These are phyloP conservation scores for Automeris io DNA, from an alignment of 2,888 invertebrate species.

Conservation along the genomic window DNA sequence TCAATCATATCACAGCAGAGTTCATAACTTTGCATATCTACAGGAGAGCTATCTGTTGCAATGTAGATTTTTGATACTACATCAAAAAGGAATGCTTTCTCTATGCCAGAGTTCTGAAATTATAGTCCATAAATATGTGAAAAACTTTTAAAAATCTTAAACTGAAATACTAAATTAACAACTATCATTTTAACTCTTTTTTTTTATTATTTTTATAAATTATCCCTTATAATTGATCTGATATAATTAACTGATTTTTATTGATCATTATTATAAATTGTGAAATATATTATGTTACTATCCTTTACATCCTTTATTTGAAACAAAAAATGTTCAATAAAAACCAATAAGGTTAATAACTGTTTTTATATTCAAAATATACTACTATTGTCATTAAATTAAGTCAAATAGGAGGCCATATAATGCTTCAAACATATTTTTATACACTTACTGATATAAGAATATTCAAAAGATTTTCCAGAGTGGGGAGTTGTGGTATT, in stretches of 20 bases:
- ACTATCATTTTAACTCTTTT: constrained; percentile 1
- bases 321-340: too few species aligned
- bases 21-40: constrained; percentile 99
- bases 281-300: too few species aligned
- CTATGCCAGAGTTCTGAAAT: constrained; percentile 97
- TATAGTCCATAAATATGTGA: constrained; percentile 13
- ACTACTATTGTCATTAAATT: too few species aligned
- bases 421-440: too few species aligned
- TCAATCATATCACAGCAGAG: constrained; percentile 99
- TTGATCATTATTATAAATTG: too few species aligned
- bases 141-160: background rate
- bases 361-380: too few species aligned
- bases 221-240: too few species aligned
- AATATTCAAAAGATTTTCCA: constrained; percentile 98
- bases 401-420: too few species aligned
- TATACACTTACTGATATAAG: constrained; percentile 90
- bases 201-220: too few species aligned
- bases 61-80: constrained; percentile 99
- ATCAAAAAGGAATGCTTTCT: constrained; percentile 99
- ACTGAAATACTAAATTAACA: constrained; percentile 1
- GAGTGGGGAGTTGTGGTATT: constrained; percentile 96
- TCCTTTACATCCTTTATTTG: too few species aligned
- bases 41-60: constrained; percentile 99
- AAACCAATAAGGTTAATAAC: too few species aligned
- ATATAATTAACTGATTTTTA: too few species aligned